phyloP scores from a whole-genome alignment of 2,797 vertebrate genomes.

The Alfaro cultratus region DNA sequence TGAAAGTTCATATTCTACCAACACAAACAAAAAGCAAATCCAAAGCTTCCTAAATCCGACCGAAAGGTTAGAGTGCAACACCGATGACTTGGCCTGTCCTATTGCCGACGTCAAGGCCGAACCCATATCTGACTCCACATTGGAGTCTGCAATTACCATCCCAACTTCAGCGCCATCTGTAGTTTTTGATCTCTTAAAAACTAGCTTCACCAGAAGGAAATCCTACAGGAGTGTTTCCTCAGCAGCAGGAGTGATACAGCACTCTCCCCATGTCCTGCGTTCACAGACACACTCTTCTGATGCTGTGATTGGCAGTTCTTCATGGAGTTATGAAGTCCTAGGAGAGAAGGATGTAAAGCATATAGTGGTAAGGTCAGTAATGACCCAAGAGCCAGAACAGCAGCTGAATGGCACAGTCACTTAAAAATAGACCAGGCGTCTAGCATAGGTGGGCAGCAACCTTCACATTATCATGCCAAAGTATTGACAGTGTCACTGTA shows the following conservation, averaged over 20 bases:
- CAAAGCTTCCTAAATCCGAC: not conserved
- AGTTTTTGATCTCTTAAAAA: not conserved
- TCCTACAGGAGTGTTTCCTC: not conserved
- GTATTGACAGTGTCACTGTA: not conserved
- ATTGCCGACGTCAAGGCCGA: not conserved
- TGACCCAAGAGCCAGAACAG: not conserved
- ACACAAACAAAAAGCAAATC: not conserved
- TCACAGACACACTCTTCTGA: conserved; percentile 1
- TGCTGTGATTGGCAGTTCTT: too few species aligned
- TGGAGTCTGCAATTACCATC: not conserved
- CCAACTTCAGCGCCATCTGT: not conserved
- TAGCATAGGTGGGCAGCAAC: not conserved
- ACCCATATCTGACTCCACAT: not conserved
- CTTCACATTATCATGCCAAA: not conserved
- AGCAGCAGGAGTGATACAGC: not conserved
- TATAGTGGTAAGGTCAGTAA: not conserved
- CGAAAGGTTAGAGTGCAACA: not conserved
- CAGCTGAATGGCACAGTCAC: not conserved
- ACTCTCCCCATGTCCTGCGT: not conserved
- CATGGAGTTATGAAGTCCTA: not conserved
- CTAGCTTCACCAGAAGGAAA: not conserved
- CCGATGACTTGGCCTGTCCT: not conserved
- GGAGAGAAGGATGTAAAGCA: not conserved
- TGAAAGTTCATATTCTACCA: not conserved
- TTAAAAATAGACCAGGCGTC: not conserved